Base-by-base conservation (phyloP, 2,888 invertebrate species). In the Anarsia innoxiella region DNA sequence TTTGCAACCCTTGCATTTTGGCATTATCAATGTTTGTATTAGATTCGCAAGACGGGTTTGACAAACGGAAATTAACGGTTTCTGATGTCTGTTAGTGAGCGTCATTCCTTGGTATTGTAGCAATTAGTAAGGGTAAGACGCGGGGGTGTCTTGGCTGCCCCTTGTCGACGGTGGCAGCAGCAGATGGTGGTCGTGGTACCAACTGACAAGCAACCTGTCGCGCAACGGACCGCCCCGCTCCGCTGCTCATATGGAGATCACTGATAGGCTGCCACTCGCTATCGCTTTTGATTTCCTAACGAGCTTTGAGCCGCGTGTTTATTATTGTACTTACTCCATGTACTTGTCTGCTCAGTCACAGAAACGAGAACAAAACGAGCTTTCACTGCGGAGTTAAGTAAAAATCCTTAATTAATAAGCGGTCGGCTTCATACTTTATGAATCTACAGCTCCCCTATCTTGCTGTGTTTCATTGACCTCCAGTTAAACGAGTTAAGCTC, bases 191-290 rank as follows among this genome's bases (percentile, higher is more conserved):
- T 75, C 78, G 74, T 41, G 53, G 45, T 49, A 41, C 68, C 76
- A 75, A 82, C 84, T 74, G 86, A 67, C 80, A 57, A 70, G 41
- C 84, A 83, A 84, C 83, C 84, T 84, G 85, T 84, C 74, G 80
- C 67, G 49, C 79, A 84, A 83, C 83, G 80, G 80, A 66, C 53
- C 70, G 78, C 67, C 69, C 50, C 83, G 83, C 65, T 78, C 66
- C 71, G 76, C 62, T 76, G 77, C 67, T 62, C 69, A 55, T 58
- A 54, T 48, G 50, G 56, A 76, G 82, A 79, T 80, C 74, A 56
- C 51, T 51, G 51, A 62, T 63, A 80, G 78, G 79, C 79, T 44
- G 59, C 51, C 51, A 58, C 67, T 56, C 65, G 63, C 69, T 53
- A 66, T 49, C 59, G 48, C 67, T 65, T 71, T 67, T 63, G 73